Evolutionary conservation across 2,113 vertebrate species (phyloP).

Genomic region (Urocolius indicus): DNA sequence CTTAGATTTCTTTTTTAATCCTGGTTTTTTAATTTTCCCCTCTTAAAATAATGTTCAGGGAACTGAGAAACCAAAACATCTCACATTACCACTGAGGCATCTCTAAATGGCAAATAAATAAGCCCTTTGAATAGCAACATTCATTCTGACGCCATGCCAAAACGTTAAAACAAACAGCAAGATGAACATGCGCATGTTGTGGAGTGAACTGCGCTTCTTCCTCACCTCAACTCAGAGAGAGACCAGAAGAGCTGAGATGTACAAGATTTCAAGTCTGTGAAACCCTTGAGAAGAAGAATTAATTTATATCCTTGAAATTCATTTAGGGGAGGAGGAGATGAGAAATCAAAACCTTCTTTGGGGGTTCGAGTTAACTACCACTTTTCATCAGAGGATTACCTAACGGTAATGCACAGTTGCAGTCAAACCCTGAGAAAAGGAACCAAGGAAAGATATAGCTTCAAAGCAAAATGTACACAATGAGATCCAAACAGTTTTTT

Average conservation of each 20-base stretch:
- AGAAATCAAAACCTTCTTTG: not conserved
- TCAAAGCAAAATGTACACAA: not conserved
- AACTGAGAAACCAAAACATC: constrained; percentile 47
- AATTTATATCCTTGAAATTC: not conserved
- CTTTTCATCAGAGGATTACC: not conserved
- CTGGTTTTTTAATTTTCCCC: not conserved
- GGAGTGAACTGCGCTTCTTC: not conserved
- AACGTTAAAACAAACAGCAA: not conserved
- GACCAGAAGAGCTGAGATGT: not conserved
- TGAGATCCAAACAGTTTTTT: not conserved
- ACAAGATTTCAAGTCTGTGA: not conserved
- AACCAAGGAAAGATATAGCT: not conserved
- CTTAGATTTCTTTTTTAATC: constrained; percentile 17
- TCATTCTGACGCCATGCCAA: not conserved
- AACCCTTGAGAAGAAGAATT: not conserved
- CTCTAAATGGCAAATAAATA: constrained; percentile 44
- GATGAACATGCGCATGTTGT: not conserved
- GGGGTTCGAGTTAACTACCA: not conserved
- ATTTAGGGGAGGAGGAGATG: not conserved
- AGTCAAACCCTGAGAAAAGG: not conserved
- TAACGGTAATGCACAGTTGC: not conserved
- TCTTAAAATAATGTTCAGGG: constrained; percentile 39
- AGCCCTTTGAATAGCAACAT: not conserved
- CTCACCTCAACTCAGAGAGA: not conserved
- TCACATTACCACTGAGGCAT: constrained; percentile 9